These are phyloP conservation scores for Heliconius aoede DNA, from an alignment of 2,888 invertebrate genomes.

Conservation along the genomic window DNA sequence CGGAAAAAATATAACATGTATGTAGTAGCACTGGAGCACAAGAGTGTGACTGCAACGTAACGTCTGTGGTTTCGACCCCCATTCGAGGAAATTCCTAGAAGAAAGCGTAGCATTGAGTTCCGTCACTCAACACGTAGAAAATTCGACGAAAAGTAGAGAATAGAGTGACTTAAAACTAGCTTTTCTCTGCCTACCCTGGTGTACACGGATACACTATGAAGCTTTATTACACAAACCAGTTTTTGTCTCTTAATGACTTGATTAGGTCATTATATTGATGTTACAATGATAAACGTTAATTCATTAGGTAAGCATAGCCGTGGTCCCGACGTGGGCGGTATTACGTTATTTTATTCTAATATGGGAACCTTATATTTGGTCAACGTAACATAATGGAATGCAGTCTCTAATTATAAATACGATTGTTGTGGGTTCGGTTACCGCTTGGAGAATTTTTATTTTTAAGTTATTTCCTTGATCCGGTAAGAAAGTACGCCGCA, in stretches of 20 bases:
- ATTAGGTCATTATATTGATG: slow-evolving; percentile 7
- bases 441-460: not conserved
- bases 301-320: slow-evolving; percentile 8
- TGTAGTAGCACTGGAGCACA: not conserved
- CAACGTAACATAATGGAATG: not conserved
- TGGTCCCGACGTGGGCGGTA: slow-evolving; percentile 1
- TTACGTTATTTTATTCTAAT: not conserved
- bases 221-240: not conserved
- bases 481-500: too few species aligned
- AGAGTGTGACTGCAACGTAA: too few species aligned
- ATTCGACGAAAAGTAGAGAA: not conserved
- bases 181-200: not conserved
- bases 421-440: not conserved
- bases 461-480: too few species aligned
- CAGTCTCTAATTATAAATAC: not conserved
- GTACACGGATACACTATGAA: too few species aligned
- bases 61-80: not conserved
- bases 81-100: not conserved
- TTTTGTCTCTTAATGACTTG: slow-evolving; percentile 8
- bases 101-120: not conserved
- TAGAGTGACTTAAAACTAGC: not conserved
- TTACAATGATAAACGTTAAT: slow-evolving; percentile 11
- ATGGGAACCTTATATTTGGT: not conserved
- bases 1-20: too few species aligned
- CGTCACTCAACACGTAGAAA: not conserved